phyloP scores from a whole-genome alignment of 1,140 invertebrate species.

The Bemisia tabaci region DNA sequence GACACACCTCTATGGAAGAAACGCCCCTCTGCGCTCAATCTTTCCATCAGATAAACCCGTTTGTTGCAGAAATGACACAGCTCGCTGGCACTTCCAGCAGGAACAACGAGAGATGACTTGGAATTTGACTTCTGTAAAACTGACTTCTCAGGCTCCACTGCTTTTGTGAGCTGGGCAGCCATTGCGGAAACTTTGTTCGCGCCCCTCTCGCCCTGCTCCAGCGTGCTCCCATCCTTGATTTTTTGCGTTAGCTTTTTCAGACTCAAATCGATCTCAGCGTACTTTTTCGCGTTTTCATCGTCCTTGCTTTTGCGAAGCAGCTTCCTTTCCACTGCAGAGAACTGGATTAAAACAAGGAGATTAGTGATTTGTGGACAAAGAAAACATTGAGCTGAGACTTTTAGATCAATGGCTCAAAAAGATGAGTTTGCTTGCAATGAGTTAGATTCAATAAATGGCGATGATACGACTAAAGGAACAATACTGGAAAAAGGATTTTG shows the following conservation, averaged over 20 bases:
- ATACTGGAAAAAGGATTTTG: too few relatives aligned
- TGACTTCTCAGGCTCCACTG: slow-evolving; percentile 32
- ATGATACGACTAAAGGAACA: too few relatives aligned
- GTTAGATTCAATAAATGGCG: too few relatives aligned
- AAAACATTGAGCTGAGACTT: slow-evolving; percentile 12
- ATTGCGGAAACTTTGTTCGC: slow-evolving; percentile 77
- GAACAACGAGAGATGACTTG: neutral
- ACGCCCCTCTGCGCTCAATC: slow-evolving; percentile 67
- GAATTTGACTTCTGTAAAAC: slow-evolving; percentile 37
- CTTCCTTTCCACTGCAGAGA: slow-evolving; percentile 56
- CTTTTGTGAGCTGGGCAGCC: slow-evolving; percentile 54
- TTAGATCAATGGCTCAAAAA: neutral
- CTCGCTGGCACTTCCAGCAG: slow-evolving; percentile 42
- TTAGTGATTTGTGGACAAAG: too few relatives aligned
- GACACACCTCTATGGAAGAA: slow-evolving; percentile 79
- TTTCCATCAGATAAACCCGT: slow-evolving; percentile 77
- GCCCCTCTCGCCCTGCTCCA: slow-evolving; percentile 49
- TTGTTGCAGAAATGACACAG: slow-evolving; percentile 77
- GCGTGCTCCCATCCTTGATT: slow-evolving; percentile 57
- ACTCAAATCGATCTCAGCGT: slow-evolving; percentile 61
- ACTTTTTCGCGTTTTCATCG: slow-evolving; percentile 38
- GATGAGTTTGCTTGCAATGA: too few relatives aligned
- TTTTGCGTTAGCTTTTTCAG: slow-evolving; percentile 66
- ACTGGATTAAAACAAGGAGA: too few relatives aligned
- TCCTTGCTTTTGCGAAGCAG: slow-evolving; percentile 28